Evolutionary conservation across 2,888 invertebrate genomes (phyloP).

Genomic region (Habrosyne pyritoides): DNA sequence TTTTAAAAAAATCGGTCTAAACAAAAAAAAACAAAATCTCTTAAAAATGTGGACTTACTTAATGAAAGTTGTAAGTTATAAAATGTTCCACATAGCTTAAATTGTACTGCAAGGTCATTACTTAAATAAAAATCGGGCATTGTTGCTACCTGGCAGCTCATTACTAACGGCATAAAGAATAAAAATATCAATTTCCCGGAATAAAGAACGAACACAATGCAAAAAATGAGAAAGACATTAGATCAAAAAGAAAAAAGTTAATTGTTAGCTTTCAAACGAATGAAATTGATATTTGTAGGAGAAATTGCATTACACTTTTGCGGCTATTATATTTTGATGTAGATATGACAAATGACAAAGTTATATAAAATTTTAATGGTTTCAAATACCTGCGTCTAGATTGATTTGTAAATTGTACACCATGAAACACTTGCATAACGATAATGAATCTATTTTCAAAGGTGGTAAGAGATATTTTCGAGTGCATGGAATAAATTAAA

Average conservation of each 20-base stretch:
- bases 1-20: too few species aligned
- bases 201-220: neutral
- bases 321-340: neutral
- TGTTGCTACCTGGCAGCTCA: conserved; percentile 15
- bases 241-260: neutral
- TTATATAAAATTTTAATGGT: neutral
- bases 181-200: neutral
- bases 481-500: too few species aligned
- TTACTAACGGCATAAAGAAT: neutral
- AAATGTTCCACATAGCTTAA: neutral
- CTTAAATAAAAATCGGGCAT: conserved; percentile 20
- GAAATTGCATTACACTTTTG: neutral
- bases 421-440: too few species aligned
- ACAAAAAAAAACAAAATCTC: neutral
- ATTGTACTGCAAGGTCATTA: conserved; percentile 18
- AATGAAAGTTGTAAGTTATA: neutral
- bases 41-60: neutral
- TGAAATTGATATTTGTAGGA: neutral
- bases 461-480: too few species aligned
- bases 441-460: too few species aligned
- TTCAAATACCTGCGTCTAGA: neutral
- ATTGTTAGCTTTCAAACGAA: neutral
- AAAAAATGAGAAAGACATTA: too few species aligned
- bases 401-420: conserved; percentile 9
- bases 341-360: too few species aligned